Conservation (phyloP, 1,140 invertebrate species). For the Drosophila miranda region DNA sequence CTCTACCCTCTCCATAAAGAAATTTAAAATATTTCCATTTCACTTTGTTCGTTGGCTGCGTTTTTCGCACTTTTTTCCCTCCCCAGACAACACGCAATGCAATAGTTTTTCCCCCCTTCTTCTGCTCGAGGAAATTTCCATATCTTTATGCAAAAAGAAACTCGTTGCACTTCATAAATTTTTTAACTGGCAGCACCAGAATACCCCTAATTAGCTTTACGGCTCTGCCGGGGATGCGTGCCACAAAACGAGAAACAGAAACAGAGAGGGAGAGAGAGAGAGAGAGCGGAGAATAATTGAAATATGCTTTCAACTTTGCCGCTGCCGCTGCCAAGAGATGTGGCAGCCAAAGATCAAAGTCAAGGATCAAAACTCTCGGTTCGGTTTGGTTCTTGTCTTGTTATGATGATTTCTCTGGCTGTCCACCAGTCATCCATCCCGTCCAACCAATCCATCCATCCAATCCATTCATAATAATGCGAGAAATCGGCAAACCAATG, state of each 20-base stretch:
- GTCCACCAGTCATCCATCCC: conserved; percentile 9
- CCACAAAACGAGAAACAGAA: not conserved
- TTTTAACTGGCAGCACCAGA: conserved; percentile 60
- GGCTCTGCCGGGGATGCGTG: conserved; percentile 57
- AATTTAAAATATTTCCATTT: conserved; percentile 63
- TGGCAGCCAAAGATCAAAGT: conserved; percentile 72
- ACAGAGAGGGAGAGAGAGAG: not conserved
- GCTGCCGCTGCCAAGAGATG: conserved; percentile 42
- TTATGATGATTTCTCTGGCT: conserved; percentile 67
- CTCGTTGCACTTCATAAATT: conserved; percentile 80
- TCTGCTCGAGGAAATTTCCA: conserved; percentile 39
- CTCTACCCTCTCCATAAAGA: conserved; percentile 2
- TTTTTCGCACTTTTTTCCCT: conserved; percentile 64
- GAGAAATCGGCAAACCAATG: conserved; percentile 57
- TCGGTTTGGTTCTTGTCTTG: conserved; percentile 54
- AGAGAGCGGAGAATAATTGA: conserved; percentile 30
- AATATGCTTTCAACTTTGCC: conserved; percentile 72
- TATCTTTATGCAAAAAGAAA: conserved; percentile 52
- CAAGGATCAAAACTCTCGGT: conserved; percentile 69
- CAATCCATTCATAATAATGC: conserved; percentile 75
- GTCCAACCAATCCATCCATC: conserved; percentile 13
- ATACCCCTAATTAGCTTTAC: conserved; percentile 67
- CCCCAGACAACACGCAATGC: conserved; percentile 49
- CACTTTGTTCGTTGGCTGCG: conserved; percentile 53
- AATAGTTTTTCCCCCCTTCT: conserved; percentile 6